Evolutionary conservation across 2,797 vertebrate genomes (phyloP), one percentile per base, ranked within the genome.

Genomic region (Pseudomugil gertrudae): DNA sequence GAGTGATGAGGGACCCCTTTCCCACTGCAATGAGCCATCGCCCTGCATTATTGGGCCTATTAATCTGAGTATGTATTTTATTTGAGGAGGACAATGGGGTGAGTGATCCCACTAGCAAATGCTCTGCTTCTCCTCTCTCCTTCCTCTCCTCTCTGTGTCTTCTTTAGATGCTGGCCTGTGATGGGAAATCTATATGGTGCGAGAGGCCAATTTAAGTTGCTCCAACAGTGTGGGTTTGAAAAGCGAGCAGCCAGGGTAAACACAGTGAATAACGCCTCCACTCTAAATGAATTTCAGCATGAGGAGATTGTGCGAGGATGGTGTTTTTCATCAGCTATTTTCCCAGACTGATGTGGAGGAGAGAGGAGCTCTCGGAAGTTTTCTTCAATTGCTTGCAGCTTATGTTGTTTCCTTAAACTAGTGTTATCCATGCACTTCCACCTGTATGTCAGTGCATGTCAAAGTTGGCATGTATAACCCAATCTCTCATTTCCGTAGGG

Each of bases 111-210:
- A 79, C 78, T 45, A 65, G 66, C 3, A 47, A 87, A 74, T 21
- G 64, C 60, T 70, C 62, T 48, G 67, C 76, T 63, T 81, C 68
- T 66, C 52, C 70, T 76, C 71, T 71, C 35, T 53, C 35, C 68
- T 74, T 5, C 24, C 78, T 72, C 57, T 80, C 84, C 73, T 79
- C 77, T 67, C 83, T 84, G 88, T 71, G 84, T 93, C 91, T 94
- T 90, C 83, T 87, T 92, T 86, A 90, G 91, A 92, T 80, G 83
- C 87, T 36, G 79, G 77, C 51, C 76, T 23, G 85, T 90, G 93
- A 94, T 93, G 92, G 91, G 85, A 93, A 94, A 93, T 93, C 90
- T 87, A 92, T 92, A 92, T 69, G 82, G 84, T 89, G 90, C 72
- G 86, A 90, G 87, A 90, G 89, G 89, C 90, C 92, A 90, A 93